Evolutionary conservation across 2,113 vertebrate genomes (phyloP), one percentile per base, ranked within the genome.

Genomic region (Octodon degus): DNA sequence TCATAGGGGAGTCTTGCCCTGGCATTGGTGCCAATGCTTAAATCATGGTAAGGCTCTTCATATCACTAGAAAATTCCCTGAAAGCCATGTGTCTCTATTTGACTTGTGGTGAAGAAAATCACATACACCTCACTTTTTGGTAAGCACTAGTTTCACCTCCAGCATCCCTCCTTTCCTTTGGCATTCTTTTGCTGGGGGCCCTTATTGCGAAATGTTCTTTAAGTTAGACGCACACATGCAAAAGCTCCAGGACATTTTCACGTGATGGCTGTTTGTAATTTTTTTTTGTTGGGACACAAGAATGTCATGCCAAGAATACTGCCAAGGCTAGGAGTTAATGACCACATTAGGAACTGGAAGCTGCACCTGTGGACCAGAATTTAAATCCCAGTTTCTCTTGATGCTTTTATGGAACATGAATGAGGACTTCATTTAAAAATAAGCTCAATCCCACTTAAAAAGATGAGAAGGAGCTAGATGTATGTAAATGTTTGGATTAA

Each of bases 401-500:
- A 89, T 87, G 60, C 55, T 92, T 72, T 40, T 90, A 96, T 12
- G 30, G 67, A 91, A 81, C 11, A 63, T 89, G 12, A 97, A 97
- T 34, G 94, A 72, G 47, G 93, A 77, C 40, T 53, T 67, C 60
- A 95, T 96, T 97, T 82, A 95, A 97, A 98, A 98, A 97, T 80
- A 96, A 97, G 96, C 81, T 10, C 86, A 22, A 80, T 95, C 70
- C 62, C 43, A 97, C 96, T 98, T 95, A 95, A 97, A 0, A 0
- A 97, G 80, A 96, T 96, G 96, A 95, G 19, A 97, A 97, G 94
- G 92, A 74, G 20, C 67, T 91, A 25, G 58, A 89, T 97, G 94
- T 98, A 91, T 97, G 89, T 91, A 94, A 85, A 88, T 90, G 96
- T 97, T 97, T 96, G 58, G 85, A 97, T 94, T 2, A 70, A 97